Conservation (phyloP, 2,888 invertebrate species). For the Pyrocoelia pectoralis region DNA sequence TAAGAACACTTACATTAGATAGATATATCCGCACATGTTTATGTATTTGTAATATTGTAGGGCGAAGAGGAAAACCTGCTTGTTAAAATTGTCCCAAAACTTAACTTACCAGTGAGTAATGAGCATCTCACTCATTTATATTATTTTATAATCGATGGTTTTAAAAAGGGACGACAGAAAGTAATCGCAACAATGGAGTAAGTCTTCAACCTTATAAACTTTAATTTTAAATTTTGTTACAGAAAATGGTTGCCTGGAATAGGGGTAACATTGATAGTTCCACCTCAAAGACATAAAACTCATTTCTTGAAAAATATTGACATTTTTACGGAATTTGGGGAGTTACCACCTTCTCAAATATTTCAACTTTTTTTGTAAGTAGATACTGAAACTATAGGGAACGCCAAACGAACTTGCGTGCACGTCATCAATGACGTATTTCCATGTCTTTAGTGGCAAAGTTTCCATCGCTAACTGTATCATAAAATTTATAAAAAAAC, state of each 20-base stretch:
- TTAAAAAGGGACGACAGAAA: constrained; percentile 65
- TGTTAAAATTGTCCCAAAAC: constrained; percentile 71
- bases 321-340: constrained; percentile 77
- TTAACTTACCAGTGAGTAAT: constrained; percentile 58
- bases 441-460: not conserved
- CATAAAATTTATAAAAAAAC: too few species aligned
- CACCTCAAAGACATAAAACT: constrained; percentile 38
- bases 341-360: constrained; percentile 64
- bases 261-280: constrained; percentile 59
- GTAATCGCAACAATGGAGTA: constrained; percentile 80
- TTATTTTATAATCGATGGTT: constrained; percentile 74
- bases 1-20: too few species aligned
- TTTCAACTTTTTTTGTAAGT: constrained; percentile 21
- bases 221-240: constrained; percentile 36
- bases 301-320: constrained; percentile 64
- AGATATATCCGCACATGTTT: too few species aligned
- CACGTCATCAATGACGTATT: not conserved
- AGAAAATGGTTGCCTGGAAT: constrained; percentile 79
- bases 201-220: constrained; percentile 53
- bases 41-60: not conserved
- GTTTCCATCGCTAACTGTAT: too few species aligned
- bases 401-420: too few species aligned
- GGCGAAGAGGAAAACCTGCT: constrained; percentile 66
- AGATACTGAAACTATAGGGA: too few species aligned
- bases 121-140: constrained; percentile 70